phyloP scores from a whole-genome alignment of 2,797 vertebrate species.

The Pantherophis vulpinus region DNA sequence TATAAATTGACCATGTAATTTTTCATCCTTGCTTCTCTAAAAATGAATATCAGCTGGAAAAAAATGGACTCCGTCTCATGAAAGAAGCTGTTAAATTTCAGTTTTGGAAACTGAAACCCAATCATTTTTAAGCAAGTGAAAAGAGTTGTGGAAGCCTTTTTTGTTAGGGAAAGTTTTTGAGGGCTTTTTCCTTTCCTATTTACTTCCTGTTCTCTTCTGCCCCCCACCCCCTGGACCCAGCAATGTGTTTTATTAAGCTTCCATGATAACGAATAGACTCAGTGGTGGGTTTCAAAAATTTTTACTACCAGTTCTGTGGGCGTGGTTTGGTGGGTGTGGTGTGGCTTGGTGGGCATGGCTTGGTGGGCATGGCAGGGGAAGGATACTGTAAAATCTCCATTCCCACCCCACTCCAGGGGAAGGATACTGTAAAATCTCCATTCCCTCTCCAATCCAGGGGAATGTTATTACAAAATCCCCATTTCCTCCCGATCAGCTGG shows the following conservation, averaged over 20 bases:
- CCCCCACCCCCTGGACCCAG: not conserved
- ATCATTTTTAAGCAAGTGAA: not conserved
- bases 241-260: not conserved
- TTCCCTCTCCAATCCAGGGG: too few species aligned
- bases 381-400: too few species aligned
- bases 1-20: not conserved
- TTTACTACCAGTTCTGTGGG: too few species aligned
- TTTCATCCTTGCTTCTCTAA: not conserved
- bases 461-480: too few species aligned
- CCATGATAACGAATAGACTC: too few species aligned
- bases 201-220: not conserved
- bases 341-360: too few species aligned
- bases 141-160: not conserved
- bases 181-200: not conserved
- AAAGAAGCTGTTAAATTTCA: not conserved
- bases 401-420: too few species aligned
- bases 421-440: too few species aligned
- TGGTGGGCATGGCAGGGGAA: too few species aligned
- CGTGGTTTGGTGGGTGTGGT: too few species aligned
- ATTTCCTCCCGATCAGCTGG: too few species aligned
- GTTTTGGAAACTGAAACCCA: not conserved
- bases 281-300: too few species aligned
- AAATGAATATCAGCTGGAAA: not conserved
- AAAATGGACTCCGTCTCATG: not conserved
- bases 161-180: not conserved